Percentiles rank a stretch among this genome's conserved stretches.
Evolutionary conservation across 1,140 invertebrate genomes (phyloP).

Genomic region (Drosophila arawakana): DNA sequence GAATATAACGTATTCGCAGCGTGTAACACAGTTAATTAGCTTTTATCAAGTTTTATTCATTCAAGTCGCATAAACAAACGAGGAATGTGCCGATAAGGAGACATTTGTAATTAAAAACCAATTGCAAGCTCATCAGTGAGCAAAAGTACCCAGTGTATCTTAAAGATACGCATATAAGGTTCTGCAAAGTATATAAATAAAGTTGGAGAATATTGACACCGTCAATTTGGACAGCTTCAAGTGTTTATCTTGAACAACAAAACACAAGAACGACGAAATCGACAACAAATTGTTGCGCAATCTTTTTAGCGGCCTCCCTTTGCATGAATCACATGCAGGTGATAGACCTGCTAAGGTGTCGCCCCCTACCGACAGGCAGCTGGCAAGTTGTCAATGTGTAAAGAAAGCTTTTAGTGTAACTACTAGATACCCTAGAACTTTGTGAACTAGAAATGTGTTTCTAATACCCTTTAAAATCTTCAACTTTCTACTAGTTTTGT

Average conservation of each 20-base stretch:
- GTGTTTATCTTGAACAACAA: slow-evolving; percentile 57
- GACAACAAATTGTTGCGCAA: slow-evolving; percentile 51
- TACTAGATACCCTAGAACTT: background rate
- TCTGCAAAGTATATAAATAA: background rate
- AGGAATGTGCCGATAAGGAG: slow-evolving; percentile 22
- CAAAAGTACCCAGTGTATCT: background rate
- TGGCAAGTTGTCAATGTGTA: background rate
- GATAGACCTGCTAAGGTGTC: slow-evolving; percentile 11
- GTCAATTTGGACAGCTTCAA: slow-evolving; percentile 48
- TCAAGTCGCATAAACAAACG: background rate
- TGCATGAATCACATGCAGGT: slow-evolving; percentile 23
- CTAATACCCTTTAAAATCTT: too few relatives aligned
- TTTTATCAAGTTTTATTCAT: background rate
- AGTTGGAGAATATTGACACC: background rate
- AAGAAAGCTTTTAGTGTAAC: background rate
- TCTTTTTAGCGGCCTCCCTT: slow-evolving; percentile 28
- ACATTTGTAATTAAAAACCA: slow-evolving; percentile 42
- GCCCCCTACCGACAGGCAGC: background rate
- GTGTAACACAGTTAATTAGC: background rate
- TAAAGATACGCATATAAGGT: slow-evolving; percentile 4
- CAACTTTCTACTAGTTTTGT: too few relatives aligned
- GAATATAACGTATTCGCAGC: background rate
- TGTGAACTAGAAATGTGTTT: background rate
- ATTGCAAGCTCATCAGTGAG: slow-evolving; percentile 32
- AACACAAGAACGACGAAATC: too few relatives aligned